Conservation (phyloP, 1,140 invertebrate species). For the Lordiphosa mommai region DNA sequence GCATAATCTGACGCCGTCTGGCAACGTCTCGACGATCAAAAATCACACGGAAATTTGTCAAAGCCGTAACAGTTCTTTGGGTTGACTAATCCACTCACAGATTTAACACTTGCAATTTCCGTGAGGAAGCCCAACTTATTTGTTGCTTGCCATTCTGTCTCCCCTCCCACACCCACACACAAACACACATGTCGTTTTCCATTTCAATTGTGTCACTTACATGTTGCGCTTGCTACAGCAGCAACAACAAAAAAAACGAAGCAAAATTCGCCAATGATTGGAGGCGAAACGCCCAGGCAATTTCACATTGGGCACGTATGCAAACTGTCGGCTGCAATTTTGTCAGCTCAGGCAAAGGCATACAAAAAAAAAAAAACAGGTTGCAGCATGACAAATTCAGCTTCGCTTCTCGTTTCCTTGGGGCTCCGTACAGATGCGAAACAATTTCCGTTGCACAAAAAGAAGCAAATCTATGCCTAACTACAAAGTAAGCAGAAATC, state of each 20-base stretch:
- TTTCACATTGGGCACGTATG: constrained; percentile 73
- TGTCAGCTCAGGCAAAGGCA: constrained; percentile 31
- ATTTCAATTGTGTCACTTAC: constrained; percentile 75
- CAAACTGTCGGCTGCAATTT: constrained; percentile 69
- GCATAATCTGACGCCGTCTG: constrained; percentile 40
- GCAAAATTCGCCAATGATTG: constrained; percentile 58
- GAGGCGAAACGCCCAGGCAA: constrained; percentile 57
- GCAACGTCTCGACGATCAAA: constrained; percentile 43
- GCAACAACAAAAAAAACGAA: neutral
- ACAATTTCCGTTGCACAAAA: constrained; percentile 68
- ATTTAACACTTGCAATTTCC: constrained; percentile 72
- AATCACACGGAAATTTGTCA: constrained; percentile 50
- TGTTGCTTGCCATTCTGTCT: constrained; percentile 48
- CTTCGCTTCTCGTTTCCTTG: constrained; percentile 27
- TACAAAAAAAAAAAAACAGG: constrained; percentile 7
- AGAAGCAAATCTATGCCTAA: constrained; percentile 58
- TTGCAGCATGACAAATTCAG: constrained; percentile 55
- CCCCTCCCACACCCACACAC: too few species aligned
- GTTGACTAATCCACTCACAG: constrained; percentile 46
- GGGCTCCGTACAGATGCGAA: constrained; percentile 32
- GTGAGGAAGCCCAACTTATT: constrained; percentile 53
- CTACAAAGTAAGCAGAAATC: constrained; percentile 69
- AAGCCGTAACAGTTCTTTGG: constrained; percentile 16
- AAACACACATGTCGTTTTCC: constrained; percentile 58
- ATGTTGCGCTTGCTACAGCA: constrained; percentile 41